These are phyloP conservation scores for Eonycteris spelaea DNA, from an alignment of 2,113 vertebrate species.

Conservation along the genomic window DNA sequence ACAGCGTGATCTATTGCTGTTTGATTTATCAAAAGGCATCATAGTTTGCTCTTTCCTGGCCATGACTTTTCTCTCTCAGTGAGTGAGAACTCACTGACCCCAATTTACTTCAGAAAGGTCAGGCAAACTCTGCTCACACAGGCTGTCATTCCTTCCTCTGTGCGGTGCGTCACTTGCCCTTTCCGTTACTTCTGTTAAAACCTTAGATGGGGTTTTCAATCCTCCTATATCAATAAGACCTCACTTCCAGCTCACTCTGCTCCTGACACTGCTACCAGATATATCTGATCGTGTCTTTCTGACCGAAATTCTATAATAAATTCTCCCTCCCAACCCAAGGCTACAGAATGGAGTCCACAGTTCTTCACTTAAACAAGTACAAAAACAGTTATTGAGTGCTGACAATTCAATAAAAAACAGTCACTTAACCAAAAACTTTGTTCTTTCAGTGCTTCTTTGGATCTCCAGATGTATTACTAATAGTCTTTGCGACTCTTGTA, in stretches of 20 bases:
- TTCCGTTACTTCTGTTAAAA: background rate
- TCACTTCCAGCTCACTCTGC: background rate
- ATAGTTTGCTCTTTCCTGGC: background rate
- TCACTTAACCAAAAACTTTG: background rate
- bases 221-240: background rate
- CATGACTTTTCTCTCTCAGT: background rate
- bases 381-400: background rate
- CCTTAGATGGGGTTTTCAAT: background rate
- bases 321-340: background rate
- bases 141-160: background rate
- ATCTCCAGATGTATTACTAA: background rate
- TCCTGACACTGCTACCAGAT: background rate
- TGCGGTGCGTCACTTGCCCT: background rate
- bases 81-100: background rate
- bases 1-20: background rate
- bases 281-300: background rate
- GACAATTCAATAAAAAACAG: background rate
- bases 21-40: background rate
- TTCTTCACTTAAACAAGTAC: background rate
- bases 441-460: background rate
- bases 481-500: background rate
- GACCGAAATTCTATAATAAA: background rate
- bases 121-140: background rate
- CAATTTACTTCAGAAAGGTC: conserved; percentile 29
- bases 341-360: background rate